Percentiles rank a stretch among this genome's conserved stretches.
phyloP scores from a whole-genome alignment of 2,888 invertebrate genomes.

The Drosophila pseudotalamancana region DNA sequence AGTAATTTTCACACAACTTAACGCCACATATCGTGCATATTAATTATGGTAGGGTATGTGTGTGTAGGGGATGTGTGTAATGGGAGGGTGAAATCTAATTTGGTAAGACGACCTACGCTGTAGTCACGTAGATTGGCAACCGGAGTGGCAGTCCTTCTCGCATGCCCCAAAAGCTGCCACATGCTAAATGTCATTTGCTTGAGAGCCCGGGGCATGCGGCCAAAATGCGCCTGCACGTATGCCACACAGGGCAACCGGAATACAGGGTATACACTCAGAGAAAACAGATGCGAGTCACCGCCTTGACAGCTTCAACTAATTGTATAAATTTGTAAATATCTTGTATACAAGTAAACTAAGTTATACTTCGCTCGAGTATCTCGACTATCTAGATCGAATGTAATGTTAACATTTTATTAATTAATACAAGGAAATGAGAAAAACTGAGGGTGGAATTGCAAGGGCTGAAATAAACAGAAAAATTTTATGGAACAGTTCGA shows the following conservation, averaged over 20 bases:
- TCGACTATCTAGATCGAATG: no score
- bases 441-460: no score
- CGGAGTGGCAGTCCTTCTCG: constrained; percentile 12
- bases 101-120: constrained; percentile 60
- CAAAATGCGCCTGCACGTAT: constrained; percentile 69
- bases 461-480: no score
- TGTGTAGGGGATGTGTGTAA: not conserved
- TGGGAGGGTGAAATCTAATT: constrained; percentile 63
- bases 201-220: constrained; percentile 15
- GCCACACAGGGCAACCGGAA: constrained; percentile 20
- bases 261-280: not conserved
- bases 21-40: constrained; percentile 79
- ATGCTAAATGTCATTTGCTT: constrained; percentile 54
- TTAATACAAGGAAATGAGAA: no score
- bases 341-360: no score
- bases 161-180: constrained; percentile 18
- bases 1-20: constrained; percentile 78
- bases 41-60: constrained; percentile 61
- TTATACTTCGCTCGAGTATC: no score
- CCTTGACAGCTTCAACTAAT: no score
- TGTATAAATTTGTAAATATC: no score
- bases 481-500: no score
- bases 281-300: not conserved
- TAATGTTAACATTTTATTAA: no score
- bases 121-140: constrained; percentile 56